A percentile compares a stretch with the other conserved stretches of the same genome.
These are phyloP conservation scores for Chaetura pelagica DNA, from an alignment of 2,113 vertebrate genomes.

Conservation along the genomic window DNA sequence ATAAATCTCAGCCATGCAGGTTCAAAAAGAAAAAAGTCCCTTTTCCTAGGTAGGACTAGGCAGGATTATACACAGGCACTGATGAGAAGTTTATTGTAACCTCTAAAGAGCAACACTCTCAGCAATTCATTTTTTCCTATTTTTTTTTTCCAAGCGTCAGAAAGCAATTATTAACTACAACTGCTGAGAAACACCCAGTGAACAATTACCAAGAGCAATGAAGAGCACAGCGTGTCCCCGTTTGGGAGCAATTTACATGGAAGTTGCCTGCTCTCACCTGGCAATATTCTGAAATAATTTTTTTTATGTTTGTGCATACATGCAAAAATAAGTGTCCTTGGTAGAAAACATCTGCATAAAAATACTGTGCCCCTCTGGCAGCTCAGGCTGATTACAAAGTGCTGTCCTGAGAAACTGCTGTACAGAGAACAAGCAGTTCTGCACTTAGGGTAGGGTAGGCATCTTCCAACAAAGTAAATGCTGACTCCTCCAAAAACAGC, in stretches of 20 bases:
- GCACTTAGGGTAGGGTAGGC: not conserved
- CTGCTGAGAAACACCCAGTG: not conserved
- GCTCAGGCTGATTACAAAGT: not conserved
- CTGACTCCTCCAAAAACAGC: not conserved
- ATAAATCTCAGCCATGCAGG: not conserved
- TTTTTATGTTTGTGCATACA: slow-evolving; percentile 22
- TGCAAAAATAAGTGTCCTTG: slow-evolving; percentile 30
- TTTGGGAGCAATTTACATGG: slow-evolving; percentile 57
- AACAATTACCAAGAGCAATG: slow-evolving; percentile 40
- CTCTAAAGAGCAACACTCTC: not conserved
- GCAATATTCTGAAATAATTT: slow-evolving; percentile 21
- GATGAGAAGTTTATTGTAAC: not conserved
- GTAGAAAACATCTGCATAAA: slow-evolving; percentile 41
- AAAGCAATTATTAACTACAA: slow-evolving; percentile 32
- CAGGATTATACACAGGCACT: not conserved
- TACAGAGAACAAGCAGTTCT: not conserved
- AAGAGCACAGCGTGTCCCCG: not conserved
- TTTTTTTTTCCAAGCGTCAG: not conserved
- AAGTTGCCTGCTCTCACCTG: slow-evolving; percentile 63
- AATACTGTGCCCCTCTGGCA: not conserved
- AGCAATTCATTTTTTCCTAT: not conserved
- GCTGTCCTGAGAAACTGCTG: not conserved
- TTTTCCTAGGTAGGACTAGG: not conserved
- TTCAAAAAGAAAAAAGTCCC: not conserved
- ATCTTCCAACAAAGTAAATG: not conserved